Base-by-base conservation (phyloP, 2,797 vertebrate genomes). In the Gambelia wislizenii region DNA sequence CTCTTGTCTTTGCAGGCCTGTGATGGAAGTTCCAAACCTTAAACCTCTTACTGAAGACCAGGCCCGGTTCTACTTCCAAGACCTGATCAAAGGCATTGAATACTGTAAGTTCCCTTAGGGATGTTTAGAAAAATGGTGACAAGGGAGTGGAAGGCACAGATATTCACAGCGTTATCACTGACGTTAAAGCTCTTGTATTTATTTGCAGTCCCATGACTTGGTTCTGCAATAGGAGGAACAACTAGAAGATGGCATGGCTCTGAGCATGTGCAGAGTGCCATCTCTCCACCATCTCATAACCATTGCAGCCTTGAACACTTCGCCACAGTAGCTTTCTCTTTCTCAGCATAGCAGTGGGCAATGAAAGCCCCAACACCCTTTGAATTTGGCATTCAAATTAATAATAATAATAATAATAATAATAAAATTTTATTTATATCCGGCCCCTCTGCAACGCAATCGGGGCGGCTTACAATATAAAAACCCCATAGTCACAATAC, bases 1-100 rank as follows among this genome's bases (percentile, higher is more conserved):
- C 3, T 0, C 0, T 75, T 33, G 0, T n/a, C 84, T 94, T 88
- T 14, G 13, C 91, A 98, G 97, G 85, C 98, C 99, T 0, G 99
- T 99, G 96, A 99, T 99, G 98, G 99, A 99, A 96, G 98, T 99
- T 89, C 99, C 99, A 49, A 97, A 98, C 69, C 96, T 98, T 92
- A 99, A 99, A 93, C 98, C 98, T 4, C 98, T 99, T 87, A 98
- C 98, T 0, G 99, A 99, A 95, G 98, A 99, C 94, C 98, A 99
- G 96, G 98, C 98, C 44, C 98, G 99, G 4, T 99, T 99, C 96
- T 99, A 99, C 97, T 99, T 99, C 97, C 98, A 99, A 95, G 99
- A 99, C 95, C 96, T 99, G 89, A 98, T 99, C 95, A 98, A 98
- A 97, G 99, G 99, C 96, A 99, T 99, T 1, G 99, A 99, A 95